Base-by-base conservation (phyloP, 2,797 vertebrate species). In the Myiotriccus ornatus region DNA sequence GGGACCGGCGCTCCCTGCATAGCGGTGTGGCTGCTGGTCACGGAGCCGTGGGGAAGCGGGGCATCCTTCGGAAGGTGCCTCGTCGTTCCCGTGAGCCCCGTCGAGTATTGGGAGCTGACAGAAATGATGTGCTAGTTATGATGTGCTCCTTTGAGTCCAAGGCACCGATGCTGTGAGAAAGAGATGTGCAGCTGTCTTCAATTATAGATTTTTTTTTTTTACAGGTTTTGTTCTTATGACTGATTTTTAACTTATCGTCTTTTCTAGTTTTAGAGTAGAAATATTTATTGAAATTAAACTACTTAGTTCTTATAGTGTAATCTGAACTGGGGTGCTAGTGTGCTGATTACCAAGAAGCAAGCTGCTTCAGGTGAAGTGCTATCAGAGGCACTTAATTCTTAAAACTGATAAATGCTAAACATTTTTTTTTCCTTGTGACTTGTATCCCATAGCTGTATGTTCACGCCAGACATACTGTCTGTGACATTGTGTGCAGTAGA, bases 391-490 rank as follows among this genome's bases (percentile, higher is more conserved):
- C 30, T 46, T 74, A 3, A 6, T 22, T 79, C 41, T 69, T 64
- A 20, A 55, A 67, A 70, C 44, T 13, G 8, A 10, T 35, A 5
- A 77, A 19, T 1, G 0, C 11, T 30, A 25, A 21, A 14, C 15
- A 3, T 10, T 1, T 21, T 3, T 55, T 70, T 47, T 9, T 12
- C 6, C 6, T 27, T 12, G 2, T 37, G 67, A 3, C 20, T 68
- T 8, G 5, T 39, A 10, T 20, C 4, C 27, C 3, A 0, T 25
- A 24, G 4, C 18, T 62, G 12, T 53, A 20, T 23, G 37, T 22
- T 50, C 1, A 0, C 6, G 20, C 22, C 0, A 1, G 41, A 12
- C 18, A 3, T 21, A 0, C 16, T 3, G 63, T 5, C 10, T 47
- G 1, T 46, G 78, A 9, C 12, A 3, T 7, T 30, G 34, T 35